These are phyloP conservation scores for Spermophilus dauricus DNA, from an alignment of 2,113 vertebrate genomes.

Conservation along the genomic window DNA sequence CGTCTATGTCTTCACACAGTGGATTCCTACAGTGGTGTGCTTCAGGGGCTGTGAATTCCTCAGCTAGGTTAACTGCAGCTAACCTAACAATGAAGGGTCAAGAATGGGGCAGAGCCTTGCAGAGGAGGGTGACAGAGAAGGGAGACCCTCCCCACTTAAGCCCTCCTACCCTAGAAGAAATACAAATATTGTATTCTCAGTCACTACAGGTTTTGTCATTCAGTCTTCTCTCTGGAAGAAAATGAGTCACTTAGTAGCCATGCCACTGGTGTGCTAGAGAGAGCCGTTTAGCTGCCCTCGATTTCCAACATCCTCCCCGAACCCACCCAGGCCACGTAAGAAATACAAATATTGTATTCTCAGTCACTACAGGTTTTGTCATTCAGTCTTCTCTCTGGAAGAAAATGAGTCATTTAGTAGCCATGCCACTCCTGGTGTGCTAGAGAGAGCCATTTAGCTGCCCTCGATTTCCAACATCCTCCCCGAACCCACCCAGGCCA, in stretches of 20 bases:
- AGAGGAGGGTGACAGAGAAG: neutral
- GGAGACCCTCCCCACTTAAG: neutral
- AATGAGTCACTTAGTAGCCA: neutral
- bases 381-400: slow-evolving; percentile 51
- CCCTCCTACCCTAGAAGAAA: neutral
- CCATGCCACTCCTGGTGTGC: neutral
- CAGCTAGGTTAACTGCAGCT: neutral
- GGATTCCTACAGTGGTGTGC: too few relatives aligned
- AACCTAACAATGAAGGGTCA: neutral
- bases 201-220: slow-evolving; percentile 51
- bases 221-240: slow-evolving; percentile 62
- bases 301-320: slow-evolving; percentile 8
- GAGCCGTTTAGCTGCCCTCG: slow-evolving; percentile 42
- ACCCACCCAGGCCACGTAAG: neutral
- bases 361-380: slow-evolving; percentile 56
- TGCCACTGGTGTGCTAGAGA: neutral
- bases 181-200: slow-evolving; percentile 12
- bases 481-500: neutral
- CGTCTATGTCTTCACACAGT: neutral
- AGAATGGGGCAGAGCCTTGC: neutral
- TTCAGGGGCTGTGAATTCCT: neutral
- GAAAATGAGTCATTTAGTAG: slow-evolving; percentile 33
- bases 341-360: slow-evolving; percentile 27
- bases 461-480: slow-evolving; percentile 47
- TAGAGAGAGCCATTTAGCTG: slow-evolving; percentile 31